Evolutionary conservation across 37 sponge, comb jelly and placozoan species (phyloP).

Genomic region (Chondrosia reniformis): DNA sequence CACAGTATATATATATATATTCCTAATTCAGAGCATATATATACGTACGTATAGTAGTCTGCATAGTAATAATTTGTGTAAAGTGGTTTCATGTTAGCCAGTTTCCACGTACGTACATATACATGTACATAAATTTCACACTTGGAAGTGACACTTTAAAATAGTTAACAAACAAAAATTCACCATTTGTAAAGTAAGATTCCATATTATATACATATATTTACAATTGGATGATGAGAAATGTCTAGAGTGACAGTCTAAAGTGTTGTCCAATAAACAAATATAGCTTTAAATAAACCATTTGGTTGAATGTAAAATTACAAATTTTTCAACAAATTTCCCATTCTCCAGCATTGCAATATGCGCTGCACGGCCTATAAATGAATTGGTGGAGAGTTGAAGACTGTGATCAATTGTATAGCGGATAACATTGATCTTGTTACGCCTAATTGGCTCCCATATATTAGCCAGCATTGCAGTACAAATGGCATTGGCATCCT

Average conservation of each 20-base stretch:
- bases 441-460: slow-evolving; percentile 46
- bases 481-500: slow-evolving; percentile 28
- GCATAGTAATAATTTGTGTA: no score
- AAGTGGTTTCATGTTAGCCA: no score
- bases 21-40: no score
- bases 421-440: slow-evolving; percentile 63
- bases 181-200: background rate
- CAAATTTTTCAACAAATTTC: slow-evolving; percentile 88
- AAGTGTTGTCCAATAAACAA: no score
- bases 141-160: background rate
- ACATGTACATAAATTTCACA: background rate
- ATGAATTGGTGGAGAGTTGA: slow-evolving; percentile 61
- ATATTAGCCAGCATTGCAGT: slow-evolving; percentile 75
- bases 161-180: background rate
- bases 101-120: no score
- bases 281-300: slow-evolving; percentile 77
- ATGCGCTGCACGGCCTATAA: slow-evolving; percentile 96
- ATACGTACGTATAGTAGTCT: no score
- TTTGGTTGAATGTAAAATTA: slow-evolving; percentile 54
- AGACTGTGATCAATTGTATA: slow-evolving; percentile 71
- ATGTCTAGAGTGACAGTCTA: no score
- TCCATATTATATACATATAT: background rate
- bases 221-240: background rate
- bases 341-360: slow-evolving; percentile 94
- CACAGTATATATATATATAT: no score